Evolutionary conservation across 2,797 vertebrate genomes (phyloP).

Genomic region (Mastacembelus armatus): DNA sequence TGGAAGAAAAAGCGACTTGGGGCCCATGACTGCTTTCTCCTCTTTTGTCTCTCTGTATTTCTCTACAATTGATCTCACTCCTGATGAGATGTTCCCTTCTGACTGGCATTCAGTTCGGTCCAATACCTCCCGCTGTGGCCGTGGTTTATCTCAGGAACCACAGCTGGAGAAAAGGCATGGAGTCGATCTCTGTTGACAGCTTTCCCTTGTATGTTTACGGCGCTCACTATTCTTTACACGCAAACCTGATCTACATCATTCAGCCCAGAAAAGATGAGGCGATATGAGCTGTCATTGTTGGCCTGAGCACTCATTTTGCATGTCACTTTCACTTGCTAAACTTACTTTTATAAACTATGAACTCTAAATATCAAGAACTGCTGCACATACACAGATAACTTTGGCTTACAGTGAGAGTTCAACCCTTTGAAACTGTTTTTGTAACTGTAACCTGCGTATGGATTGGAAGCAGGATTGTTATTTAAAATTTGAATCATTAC

Average conservation of each 20-base stretch:
- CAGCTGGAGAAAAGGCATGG: slow-evolving; percentile 24
- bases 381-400: slow-evolving; percentile 2
- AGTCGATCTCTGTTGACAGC: slow-evolving; percentile 32
- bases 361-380: slow-evolving; percentile 11
- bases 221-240: slow-evolving; percentile 42
- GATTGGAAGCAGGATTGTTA: no score
- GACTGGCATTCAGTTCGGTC: slow-evolving; percentile 44
- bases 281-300: slow-evolving; percentile 59
- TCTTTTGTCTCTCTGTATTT: slow-evolving; percentile 7
- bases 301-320: slow-evolving; percentile 23
- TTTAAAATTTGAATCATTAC: no score
- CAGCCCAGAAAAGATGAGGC: slow-evolving; percentile 34
- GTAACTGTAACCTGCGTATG: no score
- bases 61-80: slow-evolving; percentile 39
- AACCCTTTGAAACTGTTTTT: neutral
- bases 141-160: slow-evolving; percentile 42
- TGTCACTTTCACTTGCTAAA: slow-evolving; percentile 43
- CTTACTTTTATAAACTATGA: slow-evolving; percentile 14
- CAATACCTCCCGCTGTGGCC: slow-evolving; percentile 57
- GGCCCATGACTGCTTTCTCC: slow-evolving; percentile 39
- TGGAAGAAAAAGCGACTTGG: slow-evolving; percentile 66
- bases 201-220: slow-evolving; percentile 24
- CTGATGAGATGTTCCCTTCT: slow-evolving; percentile 60
- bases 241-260: slow-evolving; percentile 63
- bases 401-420: neutral